Evolutionary conservation across 2,888 invertebrate species (phyloP).

Genomic region (Eretmocerus hayati): DNA sequence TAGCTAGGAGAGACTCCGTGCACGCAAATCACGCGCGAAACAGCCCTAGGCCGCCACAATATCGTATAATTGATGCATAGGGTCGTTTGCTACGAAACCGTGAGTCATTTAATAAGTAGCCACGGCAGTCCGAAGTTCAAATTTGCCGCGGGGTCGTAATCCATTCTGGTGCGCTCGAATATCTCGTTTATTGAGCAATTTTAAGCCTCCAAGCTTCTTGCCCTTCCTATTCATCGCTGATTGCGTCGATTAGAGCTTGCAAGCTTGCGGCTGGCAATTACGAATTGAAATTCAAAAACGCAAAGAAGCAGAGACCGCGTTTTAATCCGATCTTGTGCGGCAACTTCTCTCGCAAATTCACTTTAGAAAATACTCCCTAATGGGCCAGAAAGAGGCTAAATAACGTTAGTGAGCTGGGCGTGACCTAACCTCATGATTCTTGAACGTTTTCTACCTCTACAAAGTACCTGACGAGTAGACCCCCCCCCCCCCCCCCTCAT

Average conservation of each 20-base stretch:
- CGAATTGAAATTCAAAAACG: background rate
- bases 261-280: background rate
- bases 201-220: background rate
- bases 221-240: constrained; percentile 1
- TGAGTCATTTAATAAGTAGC: no score
- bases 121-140: no score
- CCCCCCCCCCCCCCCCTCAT: no score
- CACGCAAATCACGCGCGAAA: no score
- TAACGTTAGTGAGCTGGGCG: constrained; percentile 19
- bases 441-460: no score
- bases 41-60: no score
- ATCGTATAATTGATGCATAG: no score
- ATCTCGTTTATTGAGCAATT: constrained; percentile 1
- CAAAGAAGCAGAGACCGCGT: constrained; percentile 25
- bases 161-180: no score
- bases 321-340: constrained; percentile 34
- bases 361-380: constrained; percentile 34
- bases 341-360: constrained; percentile 34
- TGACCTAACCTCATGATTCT: background rate
- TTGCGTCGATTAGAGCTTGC: background rate
- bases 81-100: no score
- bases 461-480: background rate
- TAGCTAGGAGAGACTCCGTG: no score
- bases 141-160: no score
- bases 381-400: constrained; percentile 32